Evolutionary conservation across 1,140 invertebrate genomes (phyloP).

Genomic region (Drosophila nebulosa): DNA sequence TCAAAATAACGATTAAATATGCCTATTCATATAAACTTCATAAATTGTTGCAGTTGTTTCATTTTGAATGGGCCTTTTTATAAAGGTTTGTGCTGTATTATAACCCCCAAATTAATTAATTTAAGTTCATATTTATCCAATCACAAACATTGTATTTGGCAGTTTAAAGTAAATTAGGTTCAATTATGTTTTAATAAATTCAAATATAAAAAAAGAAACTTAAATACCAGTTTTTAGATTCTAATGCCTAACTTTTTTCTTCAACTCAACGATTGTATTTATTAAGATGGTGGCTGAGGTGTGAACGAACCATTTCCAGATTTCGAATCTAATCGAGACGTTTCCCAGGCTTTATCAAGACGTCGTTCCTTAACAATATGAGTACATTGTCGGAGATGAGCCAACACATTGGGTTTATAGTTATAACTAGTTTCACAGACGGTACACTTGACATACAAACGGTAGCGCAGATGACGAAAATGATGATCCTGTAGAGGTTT

Average conservation of each 20-base stretch:
- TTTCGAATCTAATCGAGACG: constrained; percentile 7
- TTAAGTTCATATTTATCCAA: too few relatives aligned
- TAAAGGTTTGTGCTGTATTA: too few relatives aligned
- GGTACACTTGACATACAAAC: constrained; percentile 67
- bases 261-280: constrained; percentile 48
- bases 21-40: too few relatives aligned
- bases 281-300: constrained; percentile 58
- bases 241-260: constrained; percentile 38
- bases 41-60: too few relatives aligned
- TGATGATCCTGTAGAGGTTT: constrained; percentile 76
- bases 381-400: constrained; percentile 58
- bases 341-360: neutral
- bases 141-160: too few relatives aligned
- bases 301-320: constrained; percentile 39
- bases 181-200: too few relatives aligned
- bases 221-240: too few relatives aligned
- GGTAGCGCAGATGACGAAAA: constrained; percentile 66
- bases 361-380: constrained; percentile 38
- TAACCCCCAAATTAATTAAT: too few relatives aligned
- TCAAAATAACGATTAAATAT: too few relatives aligned
- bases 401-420: constrained; percentile 71
- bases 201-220: too few relatives aligned
- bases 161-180: too few relatives aligned
- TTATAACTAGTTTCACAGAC: constrained; percentile 73
- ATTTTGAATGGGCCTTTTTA: too few relatives aligned